Evolutionary conservation across 2,797 vertebrate genomes (phyloP).

Genomic region (Telmatherina bonti): DNA sequence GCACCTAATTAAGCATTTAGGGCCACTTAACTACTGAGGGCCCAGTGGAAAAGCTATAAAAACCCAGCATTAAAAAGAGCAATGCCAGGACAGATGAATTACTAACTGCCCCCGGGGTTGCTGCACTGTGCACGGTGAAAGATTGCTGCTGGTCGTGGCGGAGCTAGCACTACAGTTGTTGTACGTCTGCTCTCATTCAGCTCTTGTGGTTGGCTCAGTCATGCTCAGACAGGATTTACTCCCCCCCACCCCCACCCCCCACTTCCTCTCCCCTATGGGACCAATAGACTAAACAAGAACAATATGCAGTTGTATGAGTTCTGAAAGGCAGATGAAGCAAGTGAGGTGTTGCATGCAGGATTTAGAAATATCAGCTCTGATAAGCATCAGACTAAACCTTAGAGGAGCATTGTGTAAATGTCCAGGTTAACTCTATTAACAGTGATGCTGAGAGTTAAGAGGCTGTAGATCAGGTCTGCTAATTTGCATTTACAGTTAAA

Average conservation of each 20-base stretch:
- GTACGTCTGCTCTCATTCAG: constrained; percentile 61
- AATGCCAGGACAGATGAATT: constrained; percentile 55
- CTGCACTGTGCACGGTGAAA: constrained; percentile 19
- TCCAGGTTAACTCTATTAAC: constrained; percentile 18
- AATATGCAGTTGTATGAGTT: constrained; percentile 55
- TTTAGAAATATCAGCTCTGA: constrained; percentile 30
- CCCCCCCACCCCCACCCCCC: too few species aligned
- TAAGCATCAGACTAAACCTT: constrained; percentile 22
- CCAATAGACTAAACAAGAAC: constrained; percentile 65
- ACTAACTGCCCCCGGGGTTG: constrained; percentile 52
- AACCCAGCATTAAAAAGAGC: constrained; percentile 54
- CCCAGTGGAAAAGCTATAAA: constrained; percentile 79
- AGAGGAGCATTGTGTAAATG: not conserved
- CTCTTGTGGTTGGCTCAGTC: constrained; percentile 63
- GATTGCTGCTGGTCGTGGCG: constrained; percentile 27
- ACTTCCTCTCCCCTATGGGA: constrained; percentile 54
- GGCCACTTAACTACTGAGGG: constrained; percentile 79
- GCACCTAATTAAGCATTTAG: constrained; percentile 84
- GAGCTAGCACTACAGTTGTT: constrained; percentile 35
- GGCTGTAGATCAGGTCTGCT: constrained; percentile 8
- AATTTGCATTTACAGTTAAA: constrained; percentile 35
- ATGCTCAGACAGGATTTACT: constrained; percentile 66
- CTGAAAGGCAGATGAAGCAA: constrained; percentile 44
- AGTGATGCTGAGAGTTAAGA: constrained; percentile 22
- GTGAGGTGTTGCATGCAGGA: constrained; percentile 23